Percentiles rank a stretch among this genome's conserved stretches.
phyloP scores from a whole-genome alignment of 2,888 invertebrate genomes.

The Drosophila nr. perissopoda region DNA sequence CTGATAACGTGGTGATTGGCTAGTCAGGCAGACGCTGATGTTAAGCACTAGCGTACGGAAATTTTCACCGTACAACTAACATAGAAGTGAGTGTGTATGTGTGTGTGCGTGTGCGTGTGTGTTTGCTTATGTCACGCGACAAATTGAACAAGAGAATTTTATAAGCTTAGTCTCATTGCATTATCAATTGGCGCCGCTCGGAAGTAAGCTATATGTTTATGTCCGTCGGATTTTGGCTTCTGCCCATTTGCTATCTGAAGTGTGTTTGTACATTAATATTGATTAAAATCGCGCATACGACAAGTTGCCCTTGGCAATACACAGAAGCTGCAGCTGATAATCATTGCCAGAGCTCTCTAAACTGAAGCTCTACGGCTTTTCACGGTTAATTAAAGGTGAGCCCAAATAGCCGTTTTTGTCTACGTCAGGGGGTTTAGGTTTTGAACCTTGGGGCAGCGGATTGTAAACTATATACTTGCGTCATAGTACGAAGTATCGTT shows the following conservation, averaged over 20 bases:
- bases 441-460: constrained; percentile 31
- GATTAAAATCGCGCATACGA: constrained; percentile 26
- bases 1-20: constrained; percentile 50
- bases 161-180: constrained; percentile 5
- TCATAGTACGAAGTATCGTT: constrained; percentile 15
- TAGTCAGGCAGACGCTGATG: constrained; percentile 61
- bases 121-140: constrained; percentile 35
- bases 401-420: constrained; percentile 12
- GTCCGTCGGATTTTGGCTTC: not conserved
- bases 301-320: constrained; percentile 54
- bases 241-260: constrained; percentile 4
- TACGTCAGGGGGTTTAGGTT: constrained; percentile 34
- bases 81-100: not conserved
- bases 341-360: not conserved
- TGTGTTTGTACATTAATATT: constrained; percentile 1
- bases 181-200: constrained; percentile 16
- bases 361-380: constrained; percentile 43
- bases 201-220: constrained; percentile 3
- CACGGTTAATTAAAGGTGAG: constrained; percentile 78
- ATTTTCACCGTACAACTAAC: constrained; percentile 44
- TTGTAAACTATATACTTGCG: constrained; percentile 39
- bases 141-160: constrained; percentile 10
- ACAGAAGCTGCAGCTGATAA: constrained; percentile 48
- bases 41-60: constrained; percentile 53
- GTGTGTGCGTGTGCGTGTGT: not conserved